phyloP scores from a whole-genome alignment of 2,888 invertebrate species.

The Aphodius sticticus region DNA sequence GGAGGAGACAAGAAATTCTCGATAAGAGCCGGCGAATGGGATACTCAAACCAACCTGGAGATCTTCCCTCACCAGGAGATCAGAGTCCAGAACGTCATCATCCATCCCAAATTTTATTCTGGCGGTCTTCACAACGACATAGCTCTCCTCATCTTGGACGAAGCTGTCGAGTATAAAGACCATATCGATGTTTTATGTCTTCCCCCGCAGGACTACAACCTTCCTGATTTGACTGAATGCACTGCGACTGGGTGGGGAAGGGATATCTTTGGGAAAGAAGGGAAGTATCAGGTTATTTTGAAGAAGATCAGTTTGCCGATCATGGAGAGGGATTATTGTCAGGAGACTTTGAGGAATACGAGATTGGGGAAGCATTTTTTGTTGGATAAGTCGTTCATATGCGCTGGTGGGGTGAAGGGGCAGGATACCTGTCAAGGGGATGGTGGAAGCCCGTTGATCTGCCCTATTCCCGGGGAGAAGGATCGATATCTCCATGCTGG shows the following conservation, averaged over 20 bases:
- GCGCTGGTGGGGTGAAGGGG: constrained; percentile 79
- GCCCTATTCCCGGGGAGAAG: constrained; percentile 66
- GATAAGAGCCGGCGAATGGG: constrained; percentile 84
- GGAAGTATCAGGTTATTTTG: constrained; percentile 71
- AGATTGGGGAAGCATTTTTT: constrained; percentile 71
- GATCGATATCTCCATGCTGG: constrained; percentile 67
- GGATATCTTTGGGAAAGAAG: constrained; percentile 69
- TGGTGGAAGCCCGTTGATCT: constrained; percentile 80
- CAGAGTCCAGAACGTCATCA: constrained; percentile 60
- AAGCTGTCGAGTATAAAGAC: constrained; percentile 66
- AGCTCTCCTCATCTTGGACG: constrained; percentile 70
- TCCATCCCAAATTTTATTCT: constrained; percentile 65
- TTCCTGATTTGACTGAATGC: constrained; percentile 65
- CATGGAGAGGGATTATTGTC: constrained; percentile 68
- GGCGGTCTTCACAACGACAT: constrained; percentile 73
- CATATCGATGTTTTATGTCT: constrained; percentile 79
- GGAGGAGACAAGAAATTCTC: constrained; percentile 51
- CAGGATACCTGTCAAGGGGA: constrained; percentile 83
- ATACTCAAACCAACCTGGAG: constrained; percentile 79
- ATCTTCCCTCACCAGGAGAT: constrained; percentile 73
- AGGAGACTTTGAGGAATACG: constrained; percentile 66
- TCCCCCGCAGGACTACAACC: constrained; percentile 65
- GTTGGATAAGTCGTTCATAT: constrained; percentile 76
- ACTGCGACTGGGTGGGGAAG: constrained; percentile 86
- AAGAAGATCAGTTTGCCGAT: constrained; percentile 76